Conservation (phyloP, 1,140 invertebrate genomes). For the Apis dorsata region DNA sequence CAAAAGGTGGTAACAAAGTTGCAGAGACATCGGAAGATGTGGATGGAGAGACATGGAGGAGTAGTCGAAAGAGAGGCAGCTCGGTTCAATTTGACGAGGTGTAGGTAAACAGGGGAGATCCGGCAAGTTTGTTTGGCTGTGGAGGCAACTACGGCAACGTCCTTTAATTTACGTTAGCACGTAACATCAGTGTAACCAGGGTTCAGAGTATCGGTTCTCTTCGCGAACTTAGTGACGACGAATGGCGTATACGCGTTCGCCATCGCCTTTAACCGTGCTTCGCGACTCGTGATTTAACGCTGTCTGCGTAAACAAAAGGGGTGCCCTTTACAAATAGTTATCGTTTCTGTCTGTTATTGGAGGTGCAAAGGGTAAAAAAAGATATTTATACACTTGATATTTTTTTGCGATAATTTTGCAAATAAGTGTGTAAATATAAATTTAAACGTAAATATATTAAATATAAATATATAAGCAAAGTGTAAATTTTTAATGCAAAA, state of each 20-base stretch:
- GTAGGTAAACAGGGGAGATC: slow-evolving; percentile 76
- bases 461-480: too few species aligned
- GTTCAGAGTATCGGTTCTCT: slow-evolving; percentile 53
- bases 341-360: slow-evolving; percentile 72
- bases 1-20: background rate
- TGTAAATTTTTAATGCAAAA: too few species aligned
- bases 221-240: background rate
- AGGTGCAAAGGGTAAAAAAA: background rate
- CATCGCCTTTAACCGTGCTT: slow-evolving; percentile 29
- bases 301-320: slow-evolving; percentile 76
- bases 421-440: too few species aligned
- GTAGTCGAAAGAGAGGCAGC: slow-evolving; percentile 25
- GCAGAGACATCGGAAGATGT: background rate
- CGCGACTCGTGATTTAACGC: slow-evolving; percentile 56
- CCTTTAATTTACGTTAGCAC: slow-evolving; percentile 75
- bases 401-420: too few species aligned
- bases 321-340: slow-evolving; percentile 78
- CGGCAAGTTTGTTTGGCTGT: slow-evolving; percentile 76
- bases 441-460: too few species aligned
- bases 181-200: background rate
- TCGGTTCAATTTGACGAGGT: slow-evolving; percentile 77
- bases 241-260: background rate
- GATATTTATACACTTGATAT: too few species aligned
- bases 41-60: background rate
- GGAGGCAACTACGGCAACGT: slow-evolving; percentile 72